phyloP scores from a whole-genome alignment of 2,888 invertebrate species.

The Meteorus cinctellus region DNA sequence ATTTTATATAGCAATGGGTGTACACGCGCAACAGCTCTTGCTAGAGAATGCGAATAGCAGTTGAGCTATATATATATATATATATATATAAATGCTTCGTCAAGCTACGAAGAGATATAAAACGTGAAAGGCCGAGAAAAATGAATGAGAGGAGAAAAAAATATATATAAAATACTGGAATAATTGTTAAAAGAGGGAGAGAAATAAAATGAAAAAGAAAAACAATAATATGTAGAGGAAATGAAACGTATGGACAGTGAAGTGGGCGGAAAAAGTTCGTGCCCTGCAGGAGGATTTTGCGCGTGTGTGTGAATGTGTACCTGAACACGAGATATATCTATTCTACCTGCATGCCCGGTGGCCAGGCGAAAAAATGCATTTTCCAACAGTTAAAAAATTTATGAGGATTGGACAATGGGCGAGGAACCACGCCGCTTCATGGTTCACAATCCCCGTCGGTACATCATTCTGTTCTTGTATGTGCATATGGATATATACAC shows the following conservation, averaged over 20 bases:
- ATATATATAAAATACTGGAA: neutral
- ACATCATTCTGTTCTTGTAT: conserved; percentile 34
- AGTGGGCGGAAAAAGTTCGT: conserved; percentile 19
- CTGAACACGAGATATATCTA: conserved; percentile 23
- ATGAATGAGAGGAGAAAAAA: neutral
- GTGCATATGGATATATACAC: neutral
- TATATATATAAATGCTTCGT: conserved; percentile 11
- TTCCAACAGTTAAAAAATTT: conserved; percentile 68
- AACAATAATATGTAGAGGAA: conserved; percentile 16
- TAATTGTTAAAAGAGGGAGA: neutral
- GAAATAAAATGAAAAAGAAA: conserved; percentile 4
- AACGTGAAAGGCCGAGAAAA: conserved; percentile 28
- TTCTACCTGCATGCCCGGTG: conserved; percentile 53
- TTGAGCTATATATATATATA: neutral
- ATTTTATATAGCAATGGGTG: conserved; percentile 37
- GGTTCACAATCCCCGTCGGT: conserved; percentile 43
- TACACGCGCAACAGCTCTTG: conserved; percentile 22
- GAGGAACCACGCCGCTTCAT: conserved; percentile 53
- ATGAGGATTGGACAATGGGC: conserved; percentile 65
- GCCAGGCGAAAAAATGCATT: conserved; percentile 66
- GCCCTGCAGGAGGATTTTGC: conserved; percentile 28
- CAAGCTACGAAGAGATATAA: conserved; percentile 38
- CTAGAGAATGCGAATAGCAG: conserved; percentile 31
- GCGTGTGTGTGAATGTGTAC: neutral
- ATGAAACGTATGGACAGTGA: conserved; percentile 9